Base-by-base conservation (phyloP, 2,113 vertebrate species). In the Daboia siamensis region DNA sequence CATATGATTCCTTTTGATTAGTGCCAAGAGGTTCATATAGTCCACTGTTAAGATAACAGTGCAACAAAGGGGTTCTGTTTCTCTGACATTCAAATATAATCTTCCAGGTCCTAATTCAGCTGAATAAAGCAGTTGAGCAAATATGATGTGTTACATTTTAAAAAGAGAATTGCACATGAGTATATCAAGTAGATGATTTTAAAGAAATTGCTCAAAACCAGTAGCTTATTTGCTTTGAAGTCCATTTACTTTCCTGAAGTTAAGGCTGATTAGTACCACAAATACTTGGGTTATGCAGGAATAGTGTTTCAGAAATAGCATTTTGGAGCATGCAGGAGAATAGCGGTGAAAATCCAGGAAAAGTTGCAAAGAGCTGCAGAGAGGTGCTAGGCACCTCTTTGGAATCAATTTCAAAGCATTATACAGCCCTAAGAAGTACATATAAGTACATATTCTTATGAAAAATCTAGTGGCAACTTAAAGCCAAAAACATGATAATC, bases 21-120 rank as follows among this genome's bases (percentile, higher is more conserved):
- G 39, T 95, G 92, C 39, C 86, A 95, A 94, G 87, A 94, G 87
- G 94, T 94, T 90, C 93, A 91, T 48, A 7, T 89, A 95, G 93
- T 95, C 91, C 93, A n/a, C 2, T 5, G 57, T 94, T 92, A 59
- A 11, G 74, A 94, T 94, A 95, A 94, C 24, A 95, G 74, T 92
- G 95, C 59, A 92, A 90, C 69, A 94, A 56, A 93, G 23, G 26
- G 21, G 89, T 5, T 21, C 10, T 0, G 0, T 80, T 94, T 69
- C 21, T 90, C 48, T 90, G 88, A 64, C 88, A 93, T 2, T 23
- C 51, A 93, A 46, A 92, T 0, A 5, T 0, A 21, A 13, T 6
- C 54, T 95, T 84, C 57, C 9, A 11, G 87, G 23, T 48, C 56
- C 23, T 0, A 1, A 10, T 59, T 87, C 93, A 54, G 10, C 39